Evolutionary conservation across 2,797 vertebrate genomes (phyloP), one percentile per base, ranked within the genome.

Genomic region (Brachyalestes nurse): DNA sequence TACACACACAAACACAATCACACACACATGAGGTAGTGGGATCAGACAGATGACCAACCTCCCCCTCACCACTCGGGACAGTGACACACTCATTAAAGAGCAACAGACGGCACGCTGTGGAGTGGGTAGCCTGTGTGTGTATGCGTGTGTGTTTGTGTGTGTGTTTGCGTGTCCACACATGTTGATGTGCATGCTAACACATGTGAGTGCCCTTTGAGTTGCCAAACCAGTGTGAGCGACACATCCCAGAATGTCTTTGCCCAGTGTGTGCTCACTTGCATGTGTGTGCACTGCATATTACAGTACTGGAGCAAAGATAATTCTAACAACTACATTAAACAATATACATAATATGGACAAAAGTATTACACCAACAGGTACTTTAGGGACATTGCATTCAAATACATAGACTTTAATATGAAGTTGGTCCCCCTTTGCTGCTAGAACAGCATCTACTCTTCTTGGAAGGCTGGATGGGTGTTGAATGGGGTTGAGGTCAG

Each of bases 51-150:
- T 88, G 86, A 86, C 77, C 75, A 45, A 53, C 86, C 86, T 83
- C 85, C 86, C 82, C 86, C 85, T 86, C 86, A 88, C 72, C 86
- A 88, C 79, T 86, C 40, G 79, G 85, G 86, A 78, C 85, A 85
- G 62, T 88, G 85, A 86, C 81, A 88, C 83, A 88, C 82, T 66
- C 81, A 79, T 78, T 82, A 85, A 82, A 86, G 75, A 85, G 83
- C 85, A 88, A 75, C 83, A 87, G 83, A 82, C 42, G 83, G 86
- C 28, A 61, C 57, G 69, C 55, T 71, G 58, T 17, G 57, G 67
- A 71, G 82, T 81, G 80, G 82, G 81, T 70, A 66, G 81, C 69
- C 34, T 49, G 65, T 77, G 69, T 58, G 76, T 79, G 61, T 79
- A 66, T 71, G 47, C 82, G 69, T 34, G 64, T 60, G 60, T 62